Evolutionary conservation across 2,797 vertebrate species (phyloP).

Genomic region (Malacoctenus gilli): DNA sequence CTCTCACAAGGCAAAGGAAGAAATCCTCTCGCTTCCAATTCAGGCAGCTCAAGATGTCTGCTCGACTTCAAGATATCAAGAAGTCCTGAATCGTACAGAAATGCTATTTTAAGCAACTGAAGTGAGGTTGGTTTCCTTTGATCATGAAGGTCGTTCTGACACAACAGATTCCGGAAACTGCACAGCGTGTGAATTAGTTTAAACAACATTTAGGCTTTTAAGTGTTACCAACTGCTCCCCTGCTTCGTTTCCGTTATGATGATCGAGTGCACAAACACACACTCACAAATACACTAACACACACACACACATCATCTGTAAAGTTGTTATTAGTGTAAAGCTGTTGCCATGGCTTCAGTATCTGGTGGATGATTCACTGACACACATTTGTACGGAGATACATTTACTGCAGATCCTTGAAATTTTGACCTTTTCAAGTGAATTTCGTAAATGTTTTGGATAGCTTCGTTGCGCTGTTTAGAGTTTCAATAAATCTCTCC

Average conservation of each 20-base stretch:
- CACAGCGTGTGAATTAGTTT: slow-evolving; percentile 1
- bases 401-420: slow-evolving; percentile 50
- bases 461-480: too few species aligned
- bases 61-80: slow-evolving; percentile 13
- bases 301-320: slow-evolving; percentile 39
- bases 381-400: slow-evolving; percentile 38
- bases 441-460: too few species aligned
- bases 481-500: too few species aligned
- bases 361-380: slow-evolving; percentile 60
- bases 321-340: slow-evolving; percentile 66
- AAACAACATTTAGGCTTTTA: not conserved
- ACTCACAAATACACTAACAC: slow-evolving; percentile 27
- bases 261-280: slow-evolving; percentile 33
- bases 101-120: slow-evolving; percentile 18
- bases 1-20: slow-evolving; percentile 29
- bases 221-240: not conserved
- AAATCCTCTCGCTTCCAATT: slow-evolving; percentile 19
- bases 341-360: slow-evolving; percentile 76
- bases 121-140: not conserved
- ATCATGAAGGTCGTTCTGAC: slow-evolving; percentile 3
- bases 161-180: too few species aligned
- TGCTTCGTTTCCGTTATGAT: slow-evolving; percentile 24
- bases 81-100: slow-evolving; percentile 17
- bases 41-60: slow-evolving; percentile 8
- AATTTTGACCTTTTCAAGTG: too few species aligned